Evolutionary conservation across 2,113 vertebrate genomes (phyloP).

Genomic region (Takifugu flavidus): DNA sequence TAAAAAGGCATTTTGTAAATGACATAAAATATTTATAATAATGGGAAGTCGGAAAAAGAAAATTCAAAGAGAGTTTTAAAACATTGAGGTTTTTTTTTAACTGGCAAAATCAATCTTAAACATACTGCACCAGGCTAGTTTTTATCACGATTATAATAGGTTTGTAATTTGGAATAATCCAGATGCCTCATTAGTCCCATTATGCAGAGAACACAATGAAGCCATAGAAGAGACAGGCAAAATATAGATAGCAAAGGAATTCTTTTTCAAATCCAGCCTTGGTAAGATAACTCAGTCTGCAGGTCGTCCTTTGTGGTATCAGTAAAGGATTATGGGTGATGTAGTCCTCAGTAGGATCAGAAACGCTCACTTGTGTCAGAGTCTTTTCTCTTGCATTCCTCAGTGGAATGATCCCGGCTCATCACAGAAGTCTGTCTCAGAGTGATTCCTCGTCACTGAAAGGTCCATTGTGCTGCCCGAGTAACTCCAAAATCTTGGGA

Average conservation of each 20-base stretch:
- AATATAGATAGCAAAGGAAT: constrained; percentile 36
- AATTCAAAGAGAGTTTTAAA: constrained; percentile 41
- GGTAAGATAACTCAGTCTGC: constrained; percentile 33
- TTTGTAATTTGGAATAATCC: constrained; percentile 28
- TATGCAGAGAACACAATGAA: constrained; percentile 53
- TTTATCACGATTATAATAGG: constrained; percentile 21
- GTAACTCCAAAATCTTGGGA: constrained; percentile 18
- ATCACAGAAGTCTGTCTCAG: constrained; percentile 33
- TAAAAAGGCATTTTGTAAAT: constrained; percentile 65
- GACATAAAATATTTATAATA: constrained; percentile 48
- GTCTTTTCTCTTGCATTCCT: constrained; percentile 45
- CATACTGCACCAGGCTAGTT: constrained; percentile 35
- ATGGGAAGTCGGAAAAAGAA: constrained; percentile 38
- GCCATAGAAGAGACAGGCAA: constrained; percentile 52
- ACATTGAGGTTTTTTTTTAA: constrained; percentile 48
- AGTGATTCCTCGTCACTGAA: constrained; percentile 23
- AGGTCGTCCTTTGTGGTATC: constrained; percentile 30
- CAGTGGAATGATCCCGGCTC: constrained; percentile 46
- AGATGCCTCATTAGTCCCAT: constrained; percentile 15
- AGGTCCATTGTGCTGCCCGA: constrained; percentile 53
- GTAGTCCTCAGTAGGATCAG: constrained; percentile 35
- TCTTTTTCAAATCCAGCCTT: constrained; percentile 38
- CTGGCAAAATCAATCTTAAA: constrained; percentile 58
- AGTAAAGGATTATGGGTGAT: constrained; percentile 50
- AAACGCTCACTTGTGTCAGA: constrained; percentile 43